These are phyloP conservation scores for Mormyrops boulengeri DNA, from an alignment of 2,797 vertebrate genomes.

Conservation along the genomic window DNA sequence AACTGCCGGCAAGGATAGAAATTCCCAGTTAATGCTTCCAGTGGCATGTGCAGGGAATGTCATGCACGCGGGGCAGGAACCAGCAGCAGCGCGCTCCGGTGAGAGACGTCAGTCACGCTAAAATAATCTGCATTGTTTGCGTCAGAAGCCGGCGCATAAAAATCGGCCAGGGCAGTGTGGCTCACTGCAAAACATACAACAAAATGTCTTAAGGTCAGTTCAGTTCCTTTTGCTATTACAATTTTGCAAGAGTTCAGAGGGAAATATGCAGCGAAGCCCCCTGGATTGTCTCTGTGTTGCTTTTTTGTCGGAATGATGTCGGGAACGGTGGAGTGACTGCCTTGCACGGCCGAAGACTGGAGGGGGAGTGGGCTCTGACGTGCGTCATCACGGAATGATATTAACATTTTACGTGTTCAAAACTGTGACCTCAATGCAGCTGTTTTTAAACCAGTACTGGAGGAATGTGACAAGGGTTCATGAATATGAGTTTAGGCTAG, in stretches of 20 bases:
- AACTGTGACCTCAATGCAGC: background rate
- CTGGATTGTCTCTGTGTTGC: background rate
- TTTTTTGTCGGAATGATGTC: background rate
- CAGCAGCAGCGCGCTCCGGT: background rate
- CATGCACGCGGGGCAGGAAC: background rate
- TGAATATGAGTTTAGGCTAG: background rate
- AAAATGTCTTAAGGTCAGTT: background rate
- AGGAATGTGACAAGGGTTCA: slow-evolving; percentile 4
- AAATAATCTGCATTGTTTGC: background rate
- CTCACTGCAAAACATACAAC: background rate
- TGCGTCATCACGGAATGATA: background rate
- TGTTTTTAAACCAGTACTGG: slow-evolving; percentile 7
- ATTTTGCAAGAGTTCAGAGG: background rate
- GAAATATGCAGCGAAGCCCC: background rate
- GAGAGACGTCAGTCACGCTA: background rate
- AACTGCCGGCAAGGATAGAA: background rate
- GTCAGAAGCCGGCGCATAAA: background rate
- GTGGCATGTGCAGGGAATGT: background rate
- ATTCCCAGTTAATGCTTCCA: background rate
- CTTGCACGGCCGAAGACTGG: background rate
- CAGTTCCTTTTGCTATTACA: background rate
- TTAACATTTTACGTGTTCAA: background rate
- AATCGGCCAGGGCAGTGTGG: background rate
- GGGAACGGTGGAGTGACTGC: background rate
- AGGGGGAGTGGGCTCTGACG: background rate